phyloP scores from a whole-genome alignment of 2,797 vertebrate genomes.

The Florisuga fusca region DNA sequence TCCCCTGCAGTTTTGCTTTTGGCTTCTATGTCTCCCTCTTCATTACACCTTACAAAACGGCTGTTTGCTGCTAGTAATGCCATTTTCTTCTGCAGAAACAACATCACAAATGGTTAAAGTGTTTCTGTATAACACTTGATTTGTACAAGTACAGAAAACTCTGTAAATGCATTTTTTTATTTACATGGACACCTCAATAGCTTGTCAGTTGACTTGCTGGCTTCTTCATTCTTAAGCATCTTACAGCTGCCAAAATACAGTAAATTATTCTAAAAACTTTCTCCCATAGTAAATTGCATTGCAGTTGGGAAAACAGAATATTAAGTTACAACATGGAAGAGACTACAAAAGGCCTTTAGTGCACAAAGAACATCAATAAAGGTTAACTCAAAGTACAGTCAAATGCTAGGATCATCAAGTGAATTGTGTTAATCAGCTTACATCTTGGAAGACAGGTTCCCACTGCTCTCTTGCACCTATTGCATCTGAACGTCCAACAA shows the following conservation, averaged over 20 bases:
- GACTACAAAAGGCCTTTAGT: background rate
- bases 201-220: background rate
- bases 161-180: background rate
- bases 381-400: background rate
- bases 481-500: slow-evolving; percentile 95
- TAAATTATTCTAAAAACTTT: background rate
- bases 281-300: background rate
- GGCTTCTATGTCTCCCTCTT: slow-evolving; percentile 93
- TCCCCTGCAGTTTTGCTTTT: slow-evolving; percentile 91
- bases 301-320: background rate
- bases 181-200: background rate
- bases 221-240: background rate
- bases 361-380: background rate
- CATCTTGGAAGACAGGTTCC: slow-evolving; percentile 95
- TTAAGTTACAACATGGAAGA: background rate
- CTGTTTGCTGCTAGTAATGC: slow-evolving; percentile 93
- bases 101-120: background rate
- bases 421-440: slow-evolving; percentile 74
- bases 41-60: slow-evolving; percentile 95
- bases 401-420: background rate
- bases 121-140: background rate
- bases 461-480: slow-evolving; percentile 97
- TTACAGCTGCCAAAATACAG: background rate
- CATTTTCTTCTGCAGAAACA: slow-evolving; percentile 88
- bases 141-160: background rate